Base-by-base conservation (phyloP, 2,888 invertebrate species). In the Labia minor region DNA sequence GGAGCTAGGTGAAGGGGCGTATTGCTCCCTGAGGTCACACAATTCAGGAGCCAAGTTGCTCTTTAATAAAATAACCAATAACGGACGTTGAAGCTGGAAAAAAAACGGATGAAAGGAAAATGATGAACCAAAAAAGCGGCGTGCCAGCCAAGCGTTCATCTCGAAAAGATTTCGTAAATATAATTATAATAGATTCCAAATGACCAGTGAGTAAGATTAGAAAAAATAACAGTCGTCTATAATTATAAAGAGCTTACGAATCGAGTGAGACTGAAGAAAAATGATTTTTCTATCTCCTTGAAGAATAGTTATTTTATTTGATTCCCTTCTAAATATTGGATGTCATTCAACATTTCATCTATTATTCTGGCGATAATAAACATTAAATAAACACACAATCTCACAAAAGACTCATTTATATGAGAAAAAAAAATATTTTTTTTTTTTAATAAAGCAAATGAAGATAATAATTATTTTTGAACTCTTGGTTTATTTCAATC, bases 151-250 rank as follows among this genome's bases (percentile, higher is more conserved):
- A n/a, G 14, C 49, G 49, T 49, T 49, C 49, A 49, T 49, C 49
- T 49, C 49, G 14, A 14, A 14, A 49, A 49, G 2, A 49, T 49
- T 49, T 49, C 49, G 8, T 49, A 49, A 49, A 49, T 49, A 49
- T 49, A 49, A 49, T 49, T 49, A 49, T 16, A 49, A 49, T 49
- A 49, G 14, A 49, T n/a, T 49, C 49, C 49, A 49, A 49, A 49
- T 49, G 49, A 49, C 16, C n/a, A 49, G 14, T 49, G 49, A 49
- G 16, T 14, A 49, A 49, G 49, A 49, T 3, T 49, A 49, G 16
- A 49, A 49, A 49, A 49, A 49, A 49, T n/a, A n/a, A n/a, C n/a
- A 49, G 49, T 49, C 49, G 49, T 49, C 49, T 49, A 49, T 49
- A 49, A 49, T 49, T 49, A 49, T 49, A 49, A 49, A 49, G 49